Base-by-base conservation (phyloP, 2,113 vertebrate genomes). In the Triplophysa dalaica region DNA sequence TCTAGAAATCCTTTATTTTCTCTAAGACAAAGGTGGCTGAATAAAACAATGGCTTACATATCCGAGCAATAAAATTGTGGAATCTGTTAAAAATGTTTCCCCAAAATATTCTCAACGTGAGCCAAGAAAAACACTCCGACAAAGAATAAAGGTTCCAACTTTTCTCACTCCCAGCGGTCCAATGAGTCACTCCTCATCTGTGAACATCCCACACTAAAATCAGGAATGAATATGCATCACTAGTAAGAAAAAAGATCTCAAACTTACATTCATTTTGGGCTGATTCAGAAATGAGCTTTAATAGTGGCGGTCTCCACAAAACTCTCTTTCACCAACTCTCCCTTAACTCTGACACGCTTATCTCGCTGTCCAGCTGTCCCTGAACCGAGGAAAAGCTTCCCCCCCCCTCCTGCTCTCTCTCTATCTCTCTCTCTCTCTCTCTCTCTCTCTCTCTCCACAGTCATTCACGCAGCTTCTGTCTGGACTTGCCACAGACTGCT, bases 241-340 rank as follows among this genome's bases (percentile, higher is more conserved):
- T 29, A 17, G 56, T 22, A 41, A 70, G 26, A 13, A 19, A 63
- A 76, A 69, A 22, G 12, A 14, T 8, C 16, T 60, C 54, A 26
- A 62, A 85, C 84, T 85, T 85, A 85, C 84, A 81, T 75, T 81
- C 84, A 85, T 85, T 52, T 65, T 67, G 52, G 62, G 61, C 29
- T 26, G 45, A 70, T 77, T 79, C 52, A 62, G 41, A 66, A 56
- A 76, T 38, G 21, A 21, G 43, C 61, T 33, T 54, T 56, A 63
- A 79, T 38, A 52, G 19, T 29, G 22, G 10, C 63, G 41, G 24
- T 61, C 21, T 81, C 80, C 64, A 48, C 22, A 78, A 70, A 75
- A 26, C 22, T 67, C 74, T 70, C 64, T 75, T 22, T 61, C 17
- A 61, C 41, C 29, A 43, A 43, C 41, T 56, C 45, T 62, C 19